A percentile compares a stretch with the other conserved stretches of the same genome.
These are phyloP conservation scores for Balearica regulorum DNA, from an alignment of 2,797 vertebrate genomes.

Conservation along the genomic window DNA sequence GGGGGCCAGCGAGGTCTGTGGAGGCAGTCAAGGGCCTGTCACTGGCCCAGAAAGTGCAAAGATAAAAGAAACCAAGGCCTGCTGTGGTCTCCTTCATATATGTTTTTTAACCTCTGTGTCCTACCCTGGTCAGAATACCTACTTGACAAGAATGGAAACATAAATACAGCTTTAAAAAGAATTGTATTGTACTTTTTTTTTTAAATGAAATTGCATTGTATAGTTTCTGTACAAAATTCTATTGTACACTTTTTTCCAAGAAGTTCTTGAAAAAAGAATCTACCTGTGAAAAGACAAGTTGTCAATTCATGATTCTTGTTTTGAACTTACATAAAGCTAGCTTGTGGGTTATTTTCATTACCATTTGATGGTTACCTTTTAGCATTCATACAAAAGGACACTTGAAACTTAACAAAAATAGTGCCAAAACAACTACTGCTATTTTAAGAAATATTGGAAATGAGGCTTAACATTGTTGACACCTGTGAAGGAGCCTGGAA, in stretches of 20 bases:
- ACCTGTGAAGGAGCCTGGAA: neutral
- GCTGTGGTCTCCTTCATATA: neutral
- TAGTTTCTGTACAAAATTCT: neutral
- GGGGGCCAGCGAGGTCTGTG: too few relatives aligned
- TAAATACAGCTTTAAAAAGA: neutral
- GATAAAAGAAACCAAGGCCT: neutral
- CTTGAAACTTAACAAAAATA: neutral
- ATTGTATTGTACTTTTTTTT: neutral
- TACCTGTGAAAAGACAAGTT: neutral
- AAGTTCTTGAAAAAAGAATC: neutral
- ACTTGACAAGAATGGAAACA: neutral
- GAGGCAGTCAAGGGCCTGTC: neutral
- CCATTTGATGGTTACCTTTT: neutral
- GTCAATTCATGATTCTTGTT: accelerated
- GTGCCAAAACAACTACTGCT: neutral
- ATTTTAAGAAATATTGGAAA: neutral
- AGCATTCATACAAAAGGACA: neutral
- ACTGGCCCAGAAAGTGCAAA: neutral
- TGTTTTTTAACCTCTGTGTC: neutral
- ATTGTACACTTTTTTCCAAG: neutral
- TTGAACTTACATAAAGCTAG: neutral
- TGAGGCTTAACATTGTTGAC: neutral
- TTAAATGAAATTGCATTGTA: neutral
- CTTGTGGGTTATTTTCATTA: neutral
- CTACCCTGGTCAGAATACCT: neutral